Percentiles rank a stretch among this genome's conserved stretches.
These are phyloP conservation scores for Gymnothorax javanicus DNA, from an alignment of 2,797 vertebrate genomes.

Conservation along the genomic window DNA sequence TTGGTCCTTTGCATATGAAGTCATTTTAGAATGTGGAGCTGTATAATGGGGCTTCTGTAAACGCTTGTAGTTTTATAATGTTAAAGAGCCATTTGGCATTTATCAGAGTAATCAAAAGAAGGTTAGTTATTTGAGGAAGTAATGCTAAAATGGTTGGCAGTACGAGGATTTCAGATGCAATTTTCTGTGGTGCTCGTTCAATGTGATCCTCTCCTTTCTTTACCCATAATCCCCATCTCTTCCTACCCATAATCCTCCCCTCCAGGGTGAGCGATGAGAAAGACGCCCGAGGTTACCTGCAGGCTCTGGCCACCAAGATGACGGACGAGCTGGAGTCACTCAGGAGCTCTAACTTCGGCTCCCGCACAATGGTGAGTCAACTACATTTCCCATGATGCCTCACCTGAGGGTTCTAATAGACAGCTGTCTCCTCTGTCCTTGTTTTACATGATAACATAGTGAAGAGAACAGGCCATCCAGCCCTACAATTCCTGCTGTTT, in stretches of 20 bases:
- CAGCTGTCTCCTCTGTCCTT: neutral
- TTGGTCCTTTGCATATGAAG: neutral
- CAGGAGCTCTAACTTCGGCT: slow-evolving; percentile 85
- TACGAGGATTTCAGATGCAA: too few relatives aligned
- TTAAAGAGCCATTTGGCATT: too few relatives aligned
- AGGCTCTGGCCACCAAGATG: slow-evolving; percentile 95
- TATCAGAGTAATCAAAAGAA: neutral
- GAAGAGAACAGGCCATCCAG: neutral
- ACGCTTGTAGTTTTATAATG: too few relatives aligned
- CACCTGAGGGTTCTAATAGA: neutral
- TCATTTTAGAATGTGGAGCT: neutral
- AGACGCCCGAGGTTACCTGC: slow-evolving; percentile 93
- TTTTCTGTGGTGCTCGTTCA: too few relatives aligned
- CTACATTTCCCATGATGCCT: slow-evolving; percentile 4
- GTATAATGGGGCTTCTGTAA: too few relatives aligned
- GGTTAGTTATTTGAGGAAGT: neutral
- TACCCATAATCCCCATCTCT: neutral
- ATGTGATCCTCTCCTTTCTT: neutral
- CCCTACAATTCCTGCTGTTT: neutral
- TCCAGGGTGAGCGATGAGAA: slow-evolving; percentile 96
- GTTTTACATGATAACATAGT: neutral
- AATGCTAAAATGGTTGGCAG: too few relatives aligned
- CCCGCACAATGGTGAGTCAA: slow-evolving; percentile 82
- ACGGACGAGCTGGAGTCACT: slow-evolving; percentile 91
- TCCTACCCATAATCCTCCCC: neutral